Evolutionary conservation across 2,888 invertebrate genomes (phyloP).

Genomic region (Pollenia labialis): DNA sequence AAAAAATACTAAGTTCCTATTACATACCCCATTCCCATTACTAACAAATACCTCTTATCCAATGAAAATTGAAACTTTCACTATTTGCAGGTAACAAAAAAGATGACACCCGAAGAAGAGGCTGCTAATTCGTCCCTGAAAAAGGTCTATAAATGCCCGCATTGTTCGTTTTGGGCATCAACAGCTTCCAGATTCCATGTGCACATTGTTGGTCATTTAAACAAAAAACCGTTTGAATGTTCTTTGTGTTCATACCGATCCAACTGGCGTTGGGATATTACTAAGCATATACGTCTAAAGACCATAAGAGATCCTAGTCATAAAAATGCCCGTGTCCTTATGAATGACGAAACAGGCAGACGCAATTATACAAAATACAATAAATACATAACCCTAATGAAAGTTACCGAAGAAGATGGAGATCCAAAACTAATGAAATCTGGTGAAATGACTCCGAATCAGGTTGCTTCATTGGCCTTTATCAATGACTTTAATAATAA

Average conservation of each 20-base stretch:
- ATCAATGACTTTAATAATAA: constrained; percentile 85
- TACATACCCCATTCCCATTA: not conserved
- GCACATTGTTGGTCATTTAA: constrained; percentile 96
- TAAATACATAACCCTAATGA: constrained; percentile 91
- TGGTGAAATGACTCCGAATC: constrained; percentile 84
- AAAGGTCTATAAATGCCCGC: constrained; percentile 95
- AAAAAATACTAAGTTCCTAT: not conserved
- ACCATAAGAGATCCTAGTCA: constrained; percentile 93
- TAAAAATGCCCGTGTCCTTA: constrained; percentile 91
- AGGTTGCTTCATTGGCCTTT: constrained; percentile 85
- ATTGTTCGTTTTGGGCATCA: constrained; percentile 96
- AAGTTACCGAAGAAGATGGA: constrained; percentile 85
- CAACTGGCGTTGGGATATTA: constrained; percentile 98
- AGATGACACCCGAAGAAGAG: constrained; percentile 87
- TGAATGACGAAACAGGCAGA: constrained; percentile 96
- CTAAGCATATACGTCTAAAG: constrained; percentile 96
- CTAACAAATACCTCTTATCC: constrained; percentile 69
- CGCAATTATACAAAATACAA: constrained; percentile 97
- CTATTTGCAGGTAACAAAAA: constrained; percentile 85
- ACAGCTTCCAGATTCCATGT: constrained; percentile 97
- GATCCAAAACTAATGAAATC: constrained; percentile 84
- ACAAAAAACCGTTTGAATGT: constrained; percentile 97
- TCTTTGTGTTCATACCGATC: constrained; percentile 96
- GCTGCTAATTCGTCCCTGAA: constrained; percentile 88
- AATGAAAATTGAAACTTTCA: constrained; percentile 84